Conservation (phyloP, 2,797 vertebrate genomes). For the Anguilla megastoma region DNA sequence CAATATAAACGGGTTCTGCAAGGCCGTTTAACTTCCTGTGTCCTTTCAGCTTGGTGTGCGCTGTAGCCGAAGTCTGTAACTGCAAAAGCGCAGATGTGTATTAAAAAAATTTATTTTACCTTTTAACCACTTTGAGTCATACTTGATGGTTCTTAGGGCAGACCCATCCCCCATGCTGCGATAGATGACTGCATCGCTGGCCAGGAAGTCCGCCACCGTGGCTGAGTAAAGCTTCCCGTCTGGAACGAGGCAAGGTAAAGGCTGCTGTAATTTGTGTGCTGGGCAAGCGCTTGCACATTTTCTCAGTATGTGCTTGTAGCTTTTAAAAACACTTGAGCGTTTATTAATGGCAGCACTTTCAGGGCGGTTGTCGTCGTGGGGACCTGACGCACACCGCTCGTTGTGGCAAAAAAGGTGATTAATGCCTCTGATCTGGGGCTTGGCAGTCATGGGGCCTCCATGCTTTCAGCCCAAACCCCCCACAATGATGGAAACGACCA, state of each 20-base stretch:
- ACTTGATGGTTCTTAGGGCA: slow-evolving; percentile 96
- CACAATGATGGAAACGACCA: slow-evolving; percentile 56
- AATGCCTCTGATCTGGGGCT: slow-evolving; percentile 44
- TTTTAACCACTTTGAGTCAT: slow-evolving; percentile 99
- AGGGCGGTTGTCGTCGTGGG: slow-evolving; percentile 29
- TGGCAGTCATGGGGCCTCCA: slow-evolving; percentile 33
- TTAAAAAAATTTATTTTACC: slow-evolving; percentile 68
- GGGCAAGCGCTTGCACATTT: slow-evolving; percentile 5
- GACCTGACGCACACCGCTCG: slow-evolving; percentile 29
- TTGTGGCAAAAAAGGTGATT: slow-evolving; percentile 46
- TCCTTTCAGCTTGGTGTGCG: slow-evolving; percentile 42
- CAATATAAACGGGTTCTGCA: slow-evolving; percentile 18
- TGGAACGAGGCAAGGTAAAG: slow-evolving; percentile 60
- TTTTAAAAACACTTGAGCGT: slow-evolving; percentile 19
- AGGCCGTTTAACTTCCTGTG: slow-evolving; percentile 38
- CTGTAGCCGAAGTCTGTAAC: neutral
- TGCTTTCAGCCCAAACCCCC: slow-evolving; percentile 45
- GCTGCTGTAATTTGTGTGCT: slow-evolving; percentile 11
- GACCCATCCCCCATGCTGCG: slow-evolving; percentile 98
- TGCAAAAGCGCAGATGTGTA: slow-evolving; percentile 20
- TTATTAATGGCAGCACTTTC: slow-evolving; percentile 22
- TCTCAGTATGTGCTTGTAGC: slow-evolving; percentile 10
- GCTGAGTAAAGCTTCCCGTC: slow-evolving; percentile 97
- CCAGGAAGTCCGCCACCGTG: slow-evolving; percentile 97
- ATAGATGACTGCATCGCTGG: slow-evolving; percentile 97